Evolutionary conservation across 1,140 invertebrate species (phyloP).

Genomic region (Diorhabda carinulata): DNA sequence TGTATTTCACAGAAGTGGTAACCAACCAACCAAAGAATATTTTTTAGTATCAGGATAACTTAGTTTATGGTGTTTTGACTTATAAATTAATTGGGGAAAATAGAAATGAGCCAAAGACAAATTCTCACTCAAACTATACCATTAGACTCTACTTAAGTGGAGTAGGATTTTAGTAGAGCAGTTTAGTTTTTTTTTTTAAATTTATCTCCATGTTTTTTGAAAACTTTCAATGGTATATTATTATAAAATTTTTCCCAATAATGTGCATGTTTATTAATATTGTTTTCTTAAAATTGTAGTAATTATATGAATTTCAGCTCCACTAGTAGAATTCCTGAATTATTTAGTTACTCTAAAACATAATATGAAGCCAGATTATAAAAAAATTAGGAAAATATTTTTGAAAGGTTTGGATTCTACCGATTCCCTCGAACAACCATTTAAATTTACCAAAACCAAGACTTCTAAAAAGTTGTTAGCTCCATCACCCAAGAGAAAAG

Average conservation of each 20-base stretch:
- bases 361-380: conserved; percentile 70
- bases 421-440: conserved; percentile 26
- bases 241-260: conserved; percentile 13
- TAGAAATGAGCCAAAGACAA: not conserved
- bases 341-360: conserved; percentile 68
- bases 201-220: not conserved
- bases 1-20: no score
- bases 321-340: conserved; percentile 64
- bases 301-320: conserved; percentile 48
- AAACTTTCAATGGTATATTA: conserved; percentile 4
- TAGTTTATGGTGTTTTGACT: not conserved
- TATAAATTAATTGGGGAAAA: not conserved
- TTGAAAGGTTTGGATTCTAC: conserved; percentile 52
- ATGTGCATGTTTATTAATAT: not conserved
- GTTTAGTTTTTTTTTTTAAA: not conserved
- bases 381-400: conserved; percentile 64
- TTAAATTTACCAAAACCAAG: conserved; percentile 30
- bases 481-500: conserved; percentile 7
- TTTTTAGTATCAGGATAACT: no score
- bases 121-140: not conserved
- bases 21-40: no score
- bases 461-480: conserved; percentile 17
- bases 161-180: not conserved
- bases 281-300: not conserved
- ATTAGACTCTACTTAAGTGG: not conserved